A percentile compares a stretch with the other conserved stretches of the same genome.
Conservation (phyloP, 2,888 invertebrate species). For the Caenorhabditis sp. region DNA sequence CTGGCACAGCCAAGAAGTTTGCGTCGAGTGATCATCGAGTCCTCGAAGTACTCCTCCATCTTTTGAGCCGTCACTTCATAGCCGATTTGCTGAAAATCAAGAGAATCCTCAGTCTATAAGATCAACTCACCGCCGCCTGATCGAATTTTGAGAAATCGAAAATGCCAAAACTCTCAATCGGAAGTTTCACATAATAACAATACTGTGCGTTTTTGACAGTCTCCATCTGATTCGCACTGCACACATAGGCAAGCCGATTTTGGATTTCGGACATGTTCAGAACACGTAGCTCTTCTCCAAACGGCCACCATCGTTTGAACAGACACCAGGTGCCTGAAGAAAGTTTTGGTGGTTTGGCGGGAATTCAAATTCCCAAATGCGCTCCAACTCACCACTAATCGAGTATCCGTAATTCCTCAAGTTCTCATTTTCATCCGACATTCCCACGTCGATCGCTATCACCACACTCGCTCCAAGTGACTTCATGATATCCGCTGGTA, state of each 20-base stretch:
- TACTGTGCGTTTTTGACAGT: slow-evolving; percentile 95
- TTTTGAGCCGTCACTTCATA: slow-evolving; percentile 46
- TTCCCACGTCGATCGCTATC: slow-evolving; percentile 97
- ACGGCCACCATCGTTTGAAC: slow-evolving; percentile 62
- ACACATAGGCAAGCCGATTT: slow-evolving; percentile 96
- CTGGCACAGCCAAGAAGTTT: slow-evolving; percentile 37
- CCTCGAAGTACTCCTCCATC: slow-evolving; percentile 48
- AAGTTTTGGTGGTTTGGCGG: not conserved
- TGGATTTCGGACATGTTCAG: slow-evolving; percentile 95
- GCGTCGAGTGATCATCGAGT: not conserved
- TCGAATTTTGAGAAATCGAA: slow-evolving; percentile 88
- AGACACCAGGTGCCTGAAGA: slow-evolving; percentile 88
- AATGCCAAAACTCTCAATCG: slow-evolving; percentile 96
- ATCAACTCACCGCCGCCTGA: slow-evolving; percentile 31
- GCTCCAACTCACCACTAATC: slow-evolving; percentile 95
- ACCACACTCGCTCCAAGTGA: slow-evolving; percentile 93
- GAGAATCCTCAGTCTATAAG: not conserved
- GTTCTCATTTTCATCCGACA: slow-evolving; percentile 91
- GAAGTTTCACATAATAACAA: slow-evolving; percentile 97
- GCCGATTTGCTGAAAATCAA: slow-evolving; percentile 44
- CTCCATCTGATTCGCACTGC: slow-evolving; percentile 96
- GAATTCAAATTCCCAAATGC: not conserved
- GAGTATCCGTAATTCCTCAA: slow-evolving; percentile 98
- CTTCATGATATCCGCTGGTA: slow-evolving; percentile 91
- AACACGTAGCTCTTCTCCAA: slow-evolving; percentile 85